phyloP scores from a whole-genome alignment of 2,888 invertebrate species.

The Scotopteryx bipunctaria region DNA sequence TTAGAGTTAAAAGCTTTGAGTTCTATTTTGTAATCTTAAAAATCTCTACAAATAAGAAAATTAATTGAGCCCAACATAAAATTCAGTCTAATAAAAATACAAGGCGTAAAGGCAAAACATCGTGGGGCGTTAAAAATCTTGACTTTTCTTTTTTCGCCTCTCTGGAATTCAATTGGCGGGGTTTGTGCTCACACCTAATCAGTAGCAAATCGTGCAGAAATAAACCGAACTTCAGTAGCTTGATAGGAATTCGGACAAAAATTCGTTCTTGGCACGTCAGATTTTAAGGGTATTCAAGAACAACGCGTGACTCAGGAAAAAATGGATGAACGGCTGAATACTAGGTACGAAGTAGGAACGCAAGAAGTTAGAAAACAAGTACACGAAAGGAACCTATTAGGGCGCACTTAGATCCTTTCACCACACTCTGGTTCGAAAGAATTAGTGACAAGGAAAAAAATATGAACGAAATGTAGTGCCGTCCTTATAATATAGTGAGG shows the following conservation, averaged over 20 bases:
- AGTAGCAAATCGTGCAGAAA: conserved; percentile 70
- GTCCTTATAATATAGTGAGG: too few species aligned
- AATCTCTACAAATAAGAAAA: background rate
- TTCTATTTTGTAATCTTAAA: too few species aligned
- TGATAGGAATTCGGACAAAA: conserved; percentile 58
- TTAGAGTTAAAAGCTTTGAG: too few species aligned
- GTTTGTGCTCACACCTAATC: conserved; percentile 53
- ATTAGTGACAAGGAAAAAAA: too few species aligned
- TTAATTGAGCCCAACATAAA: conserved; percentile 10
- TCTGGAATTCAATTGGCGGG: conserved; percentile 58
- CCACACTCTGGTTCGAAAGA: too few species aligned
- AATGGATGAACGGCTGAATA: too few species aligned
- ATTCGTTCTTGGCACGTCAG: conserved; percentile 48
- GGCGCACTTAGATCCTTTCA: too few species aligned
- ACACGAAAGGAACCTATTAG: too few species aligned
- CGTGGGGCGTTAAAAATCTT: conserved; percentile 23
- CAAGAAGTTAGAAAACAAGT: too few species aligned
- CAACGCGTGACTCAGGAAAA: too few species aligned
- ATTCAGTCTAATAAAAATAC: conserved; percentile 17
- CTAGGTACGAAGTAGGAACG: too few species aligned
- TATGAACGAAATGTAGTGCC: too few species aligned
- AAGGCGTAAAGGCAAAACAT: conserved; percentile 3
- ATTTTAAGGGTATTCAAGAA: conserved; percentile 11
- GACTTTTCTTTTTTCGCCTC: conserved; percentile 47
- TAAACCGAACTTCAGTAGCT: conserved; percentile 54